Evolutionary conservation across 2,797 vertebrate species (phyloP).

Genomic region (Phylloscopus collybita): DNA sequence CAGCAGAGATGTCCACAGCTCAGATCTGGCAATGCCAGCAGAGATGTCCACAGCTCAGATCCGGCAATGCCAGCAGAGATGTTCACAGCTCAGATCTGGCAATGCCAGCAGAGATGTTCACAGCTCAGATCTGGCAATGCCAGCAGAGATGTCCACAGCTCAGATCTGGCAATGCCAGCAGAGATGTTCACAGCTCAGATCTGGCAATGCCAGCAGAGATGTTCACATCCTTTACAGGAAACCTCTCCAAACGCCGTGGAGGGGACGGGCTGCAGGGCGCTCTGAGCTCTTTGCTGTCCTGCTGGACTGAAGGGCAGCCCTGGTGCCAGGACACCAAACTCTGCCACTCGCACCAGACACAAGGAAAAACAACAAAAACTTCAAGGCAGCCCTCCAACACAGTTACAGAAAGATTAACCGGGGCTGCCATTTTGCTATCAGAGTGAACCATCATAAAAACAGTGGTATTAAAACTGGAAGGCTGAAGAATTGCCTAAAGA

Average conservation of each 20-base stretch:
- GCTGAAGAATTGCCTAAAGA: rapidly evolving
- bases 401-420: rapidly evolving
- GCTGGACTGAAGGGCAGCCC: background rate
- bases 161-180: rapidly evolving
- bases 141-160: rapidly evolving
- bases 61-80: too few relatives aligned
- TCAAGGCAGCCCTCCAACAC: rapidly evolving
- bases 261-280: background rate
- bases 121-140: too few relatives aligned
- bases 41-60: too few relatives aligned
- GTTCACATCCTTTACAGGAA: rapidly evolving
- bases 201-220: too few relatives aligned
- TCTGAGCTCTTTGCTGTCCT: background rate
- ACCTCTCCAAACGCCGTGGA: rapidly evolving
- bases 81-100: too few relatives aligned
- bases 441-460: rapidly evolving
- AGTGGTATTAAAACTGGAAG: rapidly evolving
- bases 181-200: rapidly evolving
- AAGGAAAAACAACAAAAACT: rapidly evolving
- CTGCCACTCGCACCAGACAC: background rate
- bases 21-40: too few relatives aligned
- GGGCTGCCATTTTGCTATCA: background rate
- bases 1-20: too few relatives aligned
- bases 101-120: too few relatives aligned
- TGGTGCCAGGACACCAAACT: background rate